Conservation (phyloP, 1,140 invertebrate species). For the Rhagoletis pomonella region DNA sequence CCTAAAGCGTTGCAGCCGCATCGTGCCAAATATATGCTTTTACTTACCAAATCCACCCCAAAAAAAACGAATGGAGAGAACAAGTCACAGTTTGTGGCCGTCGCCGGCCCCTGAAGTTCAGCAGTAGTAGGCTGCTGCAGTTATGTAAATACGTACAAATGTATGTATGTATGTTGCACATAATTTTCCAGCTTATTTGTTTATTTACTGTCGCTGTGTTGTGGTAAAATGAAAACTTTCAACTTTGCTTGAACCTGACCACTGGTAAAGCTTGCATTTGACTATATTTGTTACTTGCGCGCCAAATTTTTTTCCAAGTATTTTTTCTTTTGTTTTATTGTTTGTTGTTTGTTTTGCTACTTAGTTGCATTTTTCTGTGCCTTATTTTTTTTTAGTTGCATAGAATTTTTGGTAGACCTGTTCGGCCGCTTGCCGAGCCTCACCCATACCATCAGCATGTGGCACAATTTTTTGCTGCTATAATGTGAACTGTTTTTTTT, state of each 20-base stretch:
- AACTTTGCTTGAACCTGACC: conserved; percentile 20
- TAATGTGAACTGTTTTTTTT: background rate
- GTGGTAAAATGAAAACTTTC: conserved; percentile 23
- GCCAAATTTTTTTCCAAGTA: background rate
- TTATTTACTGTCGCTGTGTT: background rate
- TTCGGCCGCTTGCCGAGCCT: background rate
- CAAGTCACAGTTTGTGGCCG: background rate
- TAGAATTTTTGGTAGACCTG: background rate
- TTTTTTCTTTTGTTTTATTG: background rate
- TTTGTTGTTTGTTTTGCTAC: background rate
- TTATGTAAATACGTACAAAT: no score
- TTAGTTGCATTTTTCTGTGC: no score
- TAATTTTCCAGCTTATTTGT: background rate
- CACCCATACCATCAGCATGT: background rate
- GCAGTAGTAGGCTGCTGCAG: no score
- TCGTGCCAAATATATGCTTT: conserved; percentile 45
- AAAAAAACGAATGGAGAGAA: background rate
- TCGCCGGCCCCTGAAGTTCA: background rate
- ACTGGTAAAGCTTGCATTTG: background rate
- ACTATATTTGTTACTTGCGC: background rate
- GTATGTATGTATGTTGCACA: no score
- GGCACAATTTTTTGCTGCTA: conserved; percentile 37
- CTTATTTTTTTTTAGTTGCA: background rate
- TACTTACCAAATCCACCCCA: background rate
- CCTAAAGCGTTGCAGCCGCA: conserved; percentile 21